These are phyloP conservation scores for Protonibea diacanthus DNA, from an alignment of 2,797 vertebrate genomes.

Conservation along the genomic window DNA sequence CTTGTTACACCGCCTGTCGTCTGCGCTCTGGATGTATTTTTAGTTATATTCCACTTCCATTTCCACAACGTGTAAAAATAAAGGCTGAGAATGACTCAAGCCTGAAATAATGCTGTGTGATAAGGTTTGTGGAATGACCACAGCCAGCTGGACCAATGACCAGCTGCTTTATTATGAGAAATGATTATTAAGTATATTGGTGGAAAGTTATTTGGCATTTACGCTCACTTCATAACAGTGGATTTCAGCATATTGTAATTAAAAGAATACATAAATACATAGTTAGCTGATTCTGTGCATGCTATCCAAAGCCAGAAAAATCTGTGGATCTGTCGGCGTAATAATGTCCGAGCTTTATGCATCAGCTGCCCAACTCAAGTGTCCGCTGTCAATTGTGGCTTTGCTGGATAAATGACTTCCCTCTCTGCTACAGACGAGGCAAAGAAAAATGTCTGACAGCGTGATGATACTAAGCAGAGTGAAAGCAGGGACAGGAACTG, in stretches of 20 bases:
- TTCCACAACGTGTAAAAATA: constrained; percentile 3
- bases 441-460: constrained; percentile 61
- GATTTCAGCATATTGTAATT: neutral
- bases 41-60: neutral
- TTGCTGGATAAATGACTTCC: constrained; percentile 54
- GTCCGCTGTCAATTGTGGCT: constrained; percentile 49
- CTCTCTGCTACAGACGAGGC: constrained; percentile 29
- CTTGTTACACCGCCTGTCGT: neutral
- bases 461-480: constrained; percentile 71
- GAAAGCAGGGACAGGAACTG: constrained; percentile 66
- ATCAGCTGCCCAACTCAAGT: constrained; percentile 45
- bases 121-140: constrained; percentile 14
- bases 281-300: constrained; percentile 11
- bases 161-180: constrained; percentile 25
- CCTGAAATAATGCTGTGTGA: constrained; percentile 16
- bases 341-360: constrained; percentile 34
- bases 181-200: too few species aligned
- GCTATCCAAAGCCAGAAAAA: constrained; percentile 17
- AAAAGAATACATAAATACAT: constrained; percentile 2
- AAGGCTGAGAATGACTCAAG: neutral
- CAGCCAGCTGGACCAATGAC: constrained; percentile 22
- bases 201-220: constrained; percentile 30
- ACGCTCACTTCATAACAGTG: neutral
- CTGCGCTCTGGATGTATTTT: neutral
- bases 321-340: constrained; percentile 8